These are phyloP conservation scores for Nannoperca australis DNA, from an alignment of 2,797 vertebrate species.

Conservation along the genomic window DNA sequence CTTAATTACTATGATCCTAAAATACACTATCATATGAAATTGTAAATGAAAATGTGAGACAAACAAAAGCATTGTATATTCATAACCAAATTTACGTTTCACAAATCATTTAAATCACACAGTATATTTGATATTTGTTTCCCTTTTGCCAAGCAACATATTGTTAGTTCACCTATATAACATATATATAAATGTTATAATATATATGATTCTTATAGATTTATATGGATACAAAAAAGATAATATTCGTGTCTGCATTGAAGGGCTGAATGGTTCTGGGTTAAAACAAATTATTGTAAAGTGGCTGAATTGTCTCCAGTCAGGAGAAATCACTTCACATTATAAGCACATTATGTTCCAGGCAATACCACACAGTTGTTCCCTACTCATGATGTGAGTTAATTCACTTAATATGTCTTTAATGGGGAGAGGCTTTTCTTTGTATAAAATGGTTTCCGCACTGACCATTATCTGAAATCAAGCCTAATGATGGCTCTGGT, in stretches of 20 bases:
- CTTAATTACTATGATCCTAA: not conserved
- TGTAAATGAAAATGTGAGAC: not conserved
- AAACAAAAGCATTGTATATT: not conserved
- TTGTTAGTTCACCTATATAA: not conserved
- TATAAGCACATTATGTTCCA: constrained; percentile 83
- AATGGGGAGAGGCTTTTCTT: constrained; percentile 83
- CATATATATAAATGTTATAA: not conserved
- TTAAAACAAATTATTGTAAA: constrained; percentile 75
- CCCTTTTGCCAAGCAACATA: not conserved
- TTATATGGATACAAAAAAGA: not conserved
- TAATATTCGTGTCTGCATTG: not conserved
- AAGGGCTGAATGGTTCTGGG: constrained; percentile 24
- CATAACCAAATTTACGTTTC: not conserved
- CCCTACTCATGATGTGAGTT: constrained; percentile 81
- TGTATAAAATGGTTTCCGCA: constrained; percentile 81
- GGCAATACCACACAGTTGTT: constrained; percentile 79
- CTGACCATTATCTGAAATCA: constrained; percentile 87
- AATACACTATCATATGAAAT: not conserved
- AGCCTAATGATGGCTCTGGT: constrained; percentile 83
- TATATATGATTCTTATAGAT: not conserved
- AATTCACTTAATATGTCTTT: constrained; percentile 87
- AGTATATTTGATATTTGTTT: not conserved
- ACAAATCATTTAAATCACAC: not conserved
- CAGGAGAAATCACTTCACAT: constrained; percentile 83
- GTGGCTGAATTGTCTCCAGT: constrained; percentile 74